Percentiles rank a stretch among this genome's conserved stretches.
Conservation (phyloP, 2,797 vertebrate species). For the Dicrostonyx torquatus region DNA sequence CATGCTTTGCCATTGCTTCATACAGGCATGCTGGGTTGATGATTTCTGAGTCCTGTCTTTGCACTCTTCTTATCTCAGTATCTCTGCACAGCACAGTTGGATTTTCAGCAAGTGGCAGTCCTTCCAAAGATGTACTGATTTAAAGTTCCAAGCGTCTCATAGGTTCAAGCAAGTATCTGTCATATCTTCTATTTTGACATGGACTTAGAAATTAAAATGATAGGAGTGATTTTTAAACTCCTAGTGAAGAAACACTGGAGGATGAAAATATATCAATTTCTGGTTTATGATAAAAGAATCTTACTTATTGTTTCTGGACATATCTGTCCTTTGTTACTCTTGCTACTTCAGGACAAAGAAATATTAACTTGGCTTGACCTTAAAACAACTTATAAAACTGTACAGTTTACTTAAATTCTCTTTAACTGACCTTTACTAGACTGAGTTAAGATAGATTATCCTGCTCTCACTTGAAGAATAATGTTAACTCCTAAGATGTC, state of each 20-base stretch:
- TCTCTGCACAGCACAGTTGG: neutral
- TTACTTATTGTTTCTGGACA: conserved; percentile 55
- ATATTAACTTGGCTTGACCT: conserved; percentile 57
- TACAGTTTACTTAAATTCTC: conserved; percentile 48
- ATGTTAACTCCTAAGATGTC: conserved; percentile 3
- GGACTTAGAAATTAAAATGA: neutral
- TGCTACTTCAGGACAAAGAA: neutral
- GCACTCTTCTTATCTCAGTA: no score
- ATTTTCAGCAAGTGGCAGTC: neutral
- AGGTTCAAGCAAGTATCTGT: neutral
- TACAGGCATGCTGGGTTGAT: neutral
- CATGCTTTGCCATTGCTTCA: neutral
- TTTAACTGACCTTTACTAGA: conserved; percentile 56
- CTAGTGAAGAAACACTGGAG: neutral
- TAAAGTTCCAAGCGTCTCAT: neutral
- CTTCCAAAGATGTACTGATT: neutral
- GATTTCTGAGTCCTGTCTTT: neutral
- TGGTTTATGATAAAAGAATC: neutral
- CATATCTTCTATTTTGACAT: neutral
- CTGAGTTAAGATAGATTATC: conserved; percentile 59
- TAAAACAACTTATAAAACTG: conserved; percentile 44
- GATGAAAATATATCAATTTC: conserved; percentile 45
- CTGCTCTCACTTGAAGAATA: conserved; percentile 42
- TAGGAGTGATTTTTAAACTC: neutral
- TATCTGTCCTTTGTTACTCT: neutral